phyloP scores from a whole-genome alignment of 2,797 vertebrate species.

The Carapus acus region DNA sequence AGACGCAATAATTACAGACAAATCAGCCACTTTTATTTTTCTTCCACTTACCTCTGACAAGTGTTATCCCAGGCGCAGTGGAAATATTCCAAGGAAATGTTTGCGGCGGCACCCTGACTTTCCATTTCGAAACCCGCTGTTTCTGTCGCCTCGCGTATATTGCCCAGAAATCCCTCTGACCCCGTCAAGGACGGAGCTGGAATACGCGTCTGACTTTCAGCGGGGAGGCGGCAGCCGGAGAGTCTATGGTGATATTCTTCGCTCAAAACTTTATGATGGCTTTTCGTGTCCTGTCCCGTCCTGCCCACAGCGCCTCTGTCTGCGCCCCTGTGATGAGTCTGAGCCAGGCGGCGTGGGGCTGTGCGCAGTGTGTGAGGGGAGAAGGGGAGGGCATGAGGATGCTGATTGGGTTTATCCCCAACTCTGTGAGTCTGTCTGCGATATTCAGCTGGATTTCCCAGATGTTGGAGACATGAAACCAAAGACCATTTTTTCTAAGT shows the following conservation, averaged over 20 bases:
- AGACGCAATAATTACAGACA: background rate
- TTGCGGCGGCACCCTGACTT: slow-evolving; percentile 27
- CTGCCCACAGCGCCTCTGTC: slow-evolving; percentile 32
- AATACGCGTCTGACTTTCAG: slow-evolving; percentile 1
- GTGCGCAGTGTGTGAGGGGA: slow-evolving; percentile 39
- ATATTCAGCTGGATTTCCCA: slow-evolving; percentile 23
- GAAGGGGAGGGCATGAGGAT: slow-evolving; percentile 47
- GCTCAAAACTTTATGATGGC: slow-evolving; percentile 30
- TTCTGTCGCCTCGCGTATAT: background rate
- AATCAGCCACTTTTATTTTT: background rate
- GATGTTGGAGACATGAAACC: slow-evolving; percentile 3
- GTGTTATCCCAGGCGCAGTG: slow-evolving; percentile 26
- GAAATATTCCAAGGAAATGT: slow-evolving; percentile 38
- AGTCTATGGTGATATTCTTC: slow-evolving; percentile 9
- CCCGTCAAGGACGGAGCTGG: background rate
- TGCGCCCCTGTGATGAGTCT: slow-evolving; percentile 48
- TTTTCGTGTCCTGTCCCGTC: slow-evolving; percentile 28
- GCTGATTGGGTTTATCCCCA: slow-evolving; percentile 34
- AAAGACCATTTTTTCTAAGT: background rate
- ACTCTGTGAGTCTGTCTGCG: slow-evolving; percentile 31
- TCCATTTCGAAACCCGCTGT: slow-evolving; percentile 46
- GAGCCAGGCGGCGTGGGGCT: slow-evolving; percentile 34
- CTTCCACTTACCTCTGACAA: slow-evolving; percentile 46
- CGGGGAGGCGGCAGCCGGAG: background rate
- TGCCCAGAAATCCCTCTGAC: slow-evolving; percentile 10